Conservation (phyloP, 1,140 invertebrate species). For the Colletes latitarsis region DNA sequence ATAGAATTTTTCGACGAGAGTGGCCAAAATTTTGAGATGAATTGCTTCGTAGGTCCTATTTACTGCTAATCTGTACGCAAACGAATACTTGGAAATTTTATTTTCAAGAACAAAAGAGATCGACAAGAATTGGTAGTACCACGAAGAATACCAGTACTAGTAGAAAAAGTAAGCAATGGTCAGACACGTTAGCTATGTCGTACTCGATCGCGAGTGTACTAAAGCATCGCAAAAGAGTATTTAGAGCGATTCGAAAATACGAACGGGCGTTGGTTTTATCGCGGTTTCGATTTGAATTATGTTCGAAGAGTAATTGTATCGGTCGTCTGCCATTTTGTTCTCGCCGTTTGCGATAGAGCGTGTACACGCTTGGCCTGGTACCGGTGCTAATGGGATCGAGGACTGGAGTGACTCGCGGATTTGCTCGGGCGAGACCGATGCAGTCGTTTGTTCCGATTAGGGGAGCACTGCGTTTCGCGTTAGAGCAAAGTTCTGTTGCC, state of each 20-base stretch:
- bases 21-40: too few species aligned
- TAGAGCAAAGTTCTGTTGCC: background rate
- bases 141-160: too few species aligned
- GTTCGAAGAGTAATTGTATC: conserved; percentile 27
- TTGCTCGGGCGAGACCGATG: background rate
- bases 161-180: too few species aligned
- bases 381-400: conserved; percentile 3
- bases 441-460: background rate
- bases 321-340: conserved; percentile 13
- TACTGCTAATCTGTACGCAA: too few species aligned
- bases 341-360: background rate
- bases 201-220: too few species aligned
- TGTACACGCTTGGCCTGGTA: background rate
- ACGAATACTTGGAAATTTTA: too few species aligned
- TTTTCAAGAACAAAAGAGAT: too few species aligned
- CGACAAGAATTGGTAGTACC: too few species aligned
- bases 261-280: conserved; percentile 46
- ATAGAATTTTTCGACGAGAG: too few species aligned
- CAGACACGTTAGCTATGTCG: too few species aligned
- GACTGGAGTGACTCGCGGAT: conserved; percentile 7
- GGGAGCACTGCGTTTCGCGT: background rate
- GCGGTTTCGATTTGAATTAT: conserved; percentile 39
- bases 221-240: too few species aligned
- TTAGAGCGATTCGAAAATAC: conserved; percentile 54
- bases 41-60: too few species aligned